Percentiles rank a stretch among this genome's conserved stretches.
Evolutionary conservation across 1,140 invertebrate species (phyloP).

Genomic region (Bombyx mori): ASM3026992v2 NC_085131.1:386501-387000

Average conservation of each 20-base stretch:
- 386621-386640: constrained; percentile 52
- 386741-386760: not conserved
- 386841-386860: constrained; percentile 41
- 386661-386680: constrained; percentile 16
- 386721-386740: not conserved
- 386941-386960: constrained; percentile 24
- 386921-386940: constrained; percentile 27
- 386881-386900: constrained; percentile 20
- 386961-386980: constrained; percentile 45
- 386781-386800: constrained; percentile 34
- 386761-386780: constrained; percentile 34
- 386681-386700: not conserved
- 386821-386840: constrained; percentile 41
- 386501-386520: too few relatives aligned
- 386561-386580: too few relatives aligned
- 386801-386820: constrained; percentile 28
- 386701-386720: constrained; percentile 2
- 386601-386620: constrained; percentile 1
- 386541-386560: too few relatives aligned
- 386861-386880: constrained; percentile 36
- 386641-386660: constrained; percentile 34
- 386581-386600: too few relatives aligned
- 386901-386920: constrained; percentile 50
- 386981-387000: constrained; percentile 30
- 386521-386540: too few relatives aligned